Evolutionary conservation across 2,888 invertebrate species (phyloP), one percentile per base, ranked within the genome.

Genomic region (Venusia cambrica): DNA sequence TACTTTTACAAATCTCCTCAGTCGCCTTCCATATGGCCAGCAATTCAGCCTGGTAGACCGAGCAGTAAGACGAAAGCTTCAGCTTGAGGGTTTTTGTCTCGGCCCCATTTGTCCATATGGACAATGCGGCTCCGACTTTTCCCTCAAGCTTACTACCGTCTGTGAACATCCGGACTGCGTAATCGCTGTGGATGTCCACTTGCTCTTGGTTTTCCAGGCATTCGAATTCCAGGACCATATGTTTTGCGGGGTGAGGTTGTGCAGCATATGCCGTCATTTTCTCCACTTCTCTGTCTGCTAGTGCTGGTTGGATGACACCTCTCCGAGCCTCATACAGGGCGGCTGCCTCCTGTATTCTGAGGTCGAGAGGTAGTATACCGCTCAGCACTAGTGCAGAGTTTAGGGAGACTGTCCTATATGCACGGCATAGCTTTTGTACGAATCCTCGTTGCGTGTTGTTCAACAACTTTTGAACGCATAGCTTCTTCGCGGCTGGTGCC

Each of bases 141-240:
- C n/a, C n/a, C n/a, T 19, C 19, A 15, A 34, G n/a, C 14, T 31
- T 37, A 6, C 27, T 26, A 7, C 25, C 28, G 5, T 41, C 32
- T 2, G 25, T 41, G n/a, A 18, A 41, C n/a, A n/a, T 41, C 0
- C 6, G 3, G 1, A 25, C 19, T 12, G 6, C 32, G 2, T 12
- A 7, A 2, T 13, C 3, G 13, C 3, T 17, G 9, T 13, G 6
- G 1, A 11, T 1, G 1, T 33, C 10, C 8, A 16, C 10, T 8
- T 13, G 24, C 1, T 11, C 20, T 5, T 21, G 7, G 36, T 41
- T 15, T 13, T 2, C 9, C 41, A 41, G 11, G 32, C 25, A 2
- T 1, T 2, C n/a, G 17, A 41, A 33, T 1, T 25, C n/a, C 4
- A 25, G 10, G 15, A n/a, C 5, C 0, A 29, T 14, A 13, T 6